A percentile compares a stretch with the other conserved stretches of the same genome.
These are phyloP conservation scores for Drosophila ironensis DNA, from an alignment of 1,140 invertebrate genomes.

Conservation along the genomic window DNA sequence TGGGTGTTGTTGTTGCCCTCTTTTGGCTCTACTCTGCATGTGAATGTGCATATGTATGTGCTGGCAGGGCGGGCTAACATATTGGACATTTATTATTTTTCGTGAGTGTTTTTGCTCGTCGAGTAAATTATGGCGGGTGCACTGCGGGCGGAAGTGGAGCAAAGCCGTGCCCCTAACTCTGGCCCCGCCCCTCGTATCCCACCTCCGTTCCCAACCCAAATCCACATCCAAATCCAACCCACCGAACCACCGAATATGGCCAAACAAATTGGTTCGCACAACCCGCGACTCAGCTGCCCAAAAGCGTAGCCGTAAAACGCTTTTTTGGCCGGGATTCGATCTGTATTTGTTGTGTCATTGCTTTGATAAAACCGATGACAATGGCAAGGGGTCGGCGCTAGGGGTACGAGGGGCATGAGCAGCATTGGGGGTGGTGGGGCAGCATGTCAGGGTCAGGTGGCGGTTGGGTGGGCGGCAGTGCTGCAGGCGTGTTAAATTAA, in stretches of 20 bases:
- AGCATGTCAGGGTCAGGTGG: not conserved
- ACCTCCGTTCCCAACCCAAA: not conserved
- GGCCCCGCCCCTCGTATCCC: not conserved
- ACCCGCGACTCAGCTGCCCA: not conserved
- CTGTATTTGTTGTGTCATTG: conserved; percentile 4
- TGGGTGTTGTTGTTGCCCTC: conserved; percentile 51
- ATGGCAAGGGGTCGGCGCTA: not conserved
- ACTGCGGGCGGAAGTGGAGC: conserved; percentile 9
- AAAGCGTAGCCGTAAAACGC: conserved; percentile 19
- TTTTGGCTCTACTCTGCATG: conserved; percentile 39
- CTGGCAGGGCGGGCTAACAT: conserved; percentile 71
- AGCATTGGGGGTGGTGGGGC: not conserved
- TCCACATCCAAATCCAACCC: too few species aligned
- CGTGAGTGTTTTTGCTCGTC: conserved; percentile 77
- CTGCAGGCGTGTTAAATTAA: conserved; percentile 72
- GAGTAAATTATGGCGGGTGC: conserved; percentile 62
- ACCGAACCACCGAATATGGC: conserved; percentile 42
- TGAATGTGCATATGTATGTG: conserved; percentile 19
- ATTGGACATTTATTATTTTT: conserved; percentile 81
- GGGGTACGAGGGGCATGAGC: not conserved
- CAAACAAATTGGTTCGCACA: conserved; percentile 23
- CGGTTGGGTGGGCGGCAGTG: not conserved
- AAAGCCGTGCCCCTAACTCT: not conserved
- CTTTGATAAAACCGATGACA: conserved; percentile 11
- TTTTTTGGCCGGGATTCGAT: conserved; percentile 49